These are phyloP conservation scores for Acrobasis suavella DNA, from an alignment of 2,888 invertebrate species.

Conservation along the genomic window DNA sequence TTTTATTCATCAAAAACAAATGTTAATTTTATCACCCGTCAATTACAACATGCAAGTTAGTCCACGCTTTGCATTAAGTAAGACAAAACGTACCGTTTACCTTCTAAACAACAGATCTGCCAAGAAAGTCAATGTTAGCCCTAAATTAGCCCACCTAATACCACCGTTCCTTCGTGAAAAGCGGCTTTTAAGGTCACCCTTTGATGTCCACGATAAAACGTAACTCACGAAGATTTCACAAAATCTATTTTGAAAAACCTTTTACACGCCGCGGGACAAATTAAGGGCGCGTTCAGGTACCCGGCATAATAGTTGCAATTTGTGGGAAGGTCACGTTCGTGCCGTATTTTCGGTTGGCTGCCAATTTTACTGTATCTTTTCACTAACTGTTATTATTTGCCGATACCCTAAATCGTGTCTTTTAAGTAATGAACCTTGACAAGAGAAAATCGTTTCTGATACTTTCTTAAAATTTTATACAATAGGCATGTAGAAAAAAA, in stretches of 20 bases:
- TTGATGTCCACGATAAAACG: conserved; percentile 10
- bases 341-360: conserved; percentile 19
- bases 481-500: too few species aligned
- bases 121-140: not conserved
- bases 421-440: too few species aligned
- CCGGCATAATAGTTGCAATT: conserved; percentile 54
- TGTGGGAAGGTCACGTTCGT: conserved; percentile 42
- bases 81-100: too few species aligned
- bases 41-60: too few species aligned
- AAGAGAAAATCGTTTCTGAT: too few species aligned
- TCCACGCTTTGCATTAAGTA: too few species aligned
- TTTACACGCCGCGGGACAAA: conserved; percentile 34
- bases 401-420: not conserved
- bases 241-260: conserved; percentile 15
- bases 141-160: not conserved
- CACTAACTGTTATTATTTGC: conserved; percentile 17
- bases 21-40: too few species aligned
- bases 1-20: too few species aligned
- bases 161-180: not conserved
- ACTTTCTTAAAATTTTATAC: too few species aligned
- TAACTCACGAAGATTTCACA: conserved; percentile 3
- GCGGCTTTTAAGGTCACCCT: not conserved
- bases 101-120: too few species aligned
- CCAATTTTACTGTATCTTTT: conserved; percentile 19
- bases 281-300: conserved; percentile 42